Conservation (phyloP, 1,140 invertebrate species). For the Lasioglossum baleicum region DNA sequence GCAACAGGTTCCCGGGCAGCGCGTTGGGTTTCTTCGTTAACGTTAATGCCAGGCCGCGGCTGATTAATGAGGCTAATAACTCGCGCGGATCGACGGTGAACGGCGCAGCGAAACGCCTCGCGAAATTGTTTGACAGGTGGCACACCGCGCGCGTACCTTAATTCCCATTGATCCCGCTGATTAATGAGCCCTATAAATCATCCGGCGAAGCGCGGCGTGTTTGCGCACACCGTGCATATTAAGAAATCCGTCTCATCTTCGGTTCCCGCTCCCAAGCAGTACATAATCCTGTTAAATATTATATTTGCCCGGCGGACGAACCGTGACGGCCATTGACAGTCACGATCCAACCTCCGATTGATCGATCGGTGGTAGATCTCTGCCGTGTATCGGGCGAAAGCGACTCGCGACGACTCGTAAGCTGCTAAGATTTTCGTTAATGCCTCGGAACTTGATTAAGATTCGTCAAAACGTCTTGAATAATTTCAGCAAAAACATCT, state of each 20-base stretch:
- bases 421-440: no score
- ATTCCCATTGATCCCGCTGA: slow-evolving; percentile 42
- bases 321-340: slow-evolving; percentile 33
- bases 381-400: no score
- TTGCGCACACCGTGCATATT: not conserved
- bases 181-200: slow-evolving; percentile 42
- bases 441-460: no score
- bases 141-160: slow-evolving; percentile 27
- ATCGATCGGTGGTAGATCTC: slow-evolving; percentile 3
- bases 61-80: slow-evolving; percentile 60
- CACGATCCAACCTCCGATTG: not conserved
- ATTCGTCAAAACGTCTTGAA: no score
- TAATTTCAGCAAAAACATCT: no score
- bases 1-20: slow-evolving; percentile 28
- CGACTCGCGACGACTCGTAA: no score
- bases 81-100: slow-evolving; percentile 23
- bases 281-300: slow-evolving; percentile 27
- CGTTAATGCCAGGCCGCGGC: slow-evolving; percentile 35
- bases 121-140: slow-evolving; percentile 46
- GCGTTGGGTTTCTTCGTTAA: slow-evolving; percentile 36
- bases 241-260: slow-evolving; percentile 25
- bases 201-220: not conserved
- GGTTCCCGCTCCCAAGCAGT: slow-evolving; percentile 1
- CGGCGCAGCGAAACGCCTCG: slow-evolving; percentile 20
- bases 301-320: slow-evolving; percentile 3